Evolutionary conservation across 2,888 invertebrate species (phyloP), one percentile per base, ranked within the genome.

Genomic region (Elysia crispata): DNA sequence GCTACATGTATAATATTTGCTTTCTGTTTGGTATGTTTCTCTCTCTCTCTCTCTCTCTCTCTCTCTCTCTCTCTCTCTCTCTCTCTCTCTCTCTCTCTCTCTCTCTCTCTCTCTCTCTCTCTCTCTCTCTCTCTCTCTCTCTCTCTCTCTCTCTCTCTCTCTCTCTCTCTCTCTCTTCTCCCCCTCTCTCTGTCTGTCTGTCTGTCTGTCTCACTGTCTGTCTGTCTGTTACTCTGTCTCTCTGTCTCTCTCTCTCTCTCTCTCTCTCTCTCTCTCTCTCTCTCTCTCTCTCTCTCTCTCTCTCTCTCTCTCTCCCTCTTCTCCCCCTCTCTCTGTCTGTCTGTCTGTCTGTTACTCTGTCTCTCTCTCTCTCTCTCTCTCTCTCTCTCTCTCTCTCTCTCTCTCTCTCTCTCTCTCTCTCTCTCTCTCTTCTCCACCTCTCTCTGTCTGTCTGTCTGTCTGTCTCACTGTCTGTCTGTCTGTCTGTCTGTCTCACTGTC

Each of bases 21-120:
- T 23, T 15, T 66, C 66, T 66, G 13, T 66, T 25, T 66, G 28
- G 23, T 66, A 25, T 66, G 28, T 66, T 25, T 66, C 66, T 66
- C 25, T 66, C 66, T 66, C 25, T 23, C 66, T 66, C n/a, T 66
- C 66, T 66, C 66, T 66, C 66, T 66, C n/a, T 66, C 66, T 23
- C 66, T 66, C 66, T 66, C n/a, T 66, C 66, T 66, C 66, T 66
- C 66, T 66, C n/a, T 66, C 66, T 66, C 66, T 66, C n/a, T 66
- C 66, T 66, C 66, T 66, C n/a, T 66, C 41, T 41, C 41, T 11
- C 41, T 41, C 41, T 41, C 41, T 41, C 41, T 41, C 41, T 41
- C 3, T 6, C 3, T 41, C 41, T 41, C 41, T 6, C 41, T 41
- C 41, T 41, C 41, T 41, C 41, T 41, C 41, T 41, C 41, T 41